Evolutionary conservation across 2,113 vertebrate genomes (phyloP), one percentile per base, ranked within the genome.

Genomic region (Apaloderma vittatum): DNA sequence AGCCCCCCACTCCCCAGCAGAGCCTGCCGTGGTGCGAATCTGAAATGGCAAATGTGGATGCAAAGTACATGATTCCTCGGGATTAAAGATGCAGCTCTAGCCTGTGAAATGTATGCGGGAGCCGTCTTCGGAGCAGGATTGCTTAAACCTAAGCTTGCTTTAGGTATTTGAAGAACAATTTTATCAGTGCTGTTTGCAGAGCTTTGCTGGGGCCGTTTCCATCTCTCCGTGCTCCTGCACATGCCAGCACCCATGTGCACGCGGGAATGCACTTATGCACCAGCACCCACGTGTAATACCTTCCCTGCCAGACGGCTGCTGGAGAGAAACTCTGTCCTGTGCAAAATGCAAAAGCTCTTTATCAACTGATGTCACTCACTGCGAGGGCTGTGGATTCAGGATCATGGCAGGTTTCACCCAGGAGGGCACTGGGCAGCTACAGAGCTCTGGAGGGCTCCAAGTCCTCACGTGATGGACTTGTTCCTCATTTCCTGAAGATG

Each of bases 91-190:
- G 86, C 88, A 51, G 79, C 93, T 90, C 68, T 22, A 86, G 89
- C 72, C 51, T 12, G 26, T 0, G 2, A 23, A 67, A 74, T 8
- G 63, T 6, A 23, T 55, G 83, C 27, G 1, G 72, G 79, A 94
- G 79, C 86, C n/a, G 86, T 43, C 94, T 90, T 92, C 62, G 58
- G 90, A 90, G 79, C 8, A 6, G 45, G 86, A 70, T 58, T 12
- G 72, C 68, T 92, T 66, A 58, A 96, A 94, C 37, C 76, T 96
- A 95, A 88, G 93, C 91, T 83, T 91, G 91, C 89, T 96, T 94
- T 89, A 90, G 79, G 79, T 81, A 43, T 81, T 85, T 81, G 84
- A 94, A 83, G 86, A 96, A 89, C 84, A 91, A 82, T 94, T 93
- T 89, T 67, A 94, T 93, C 73, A 0, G 93, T 29, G 68, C 34